Conservation (phyloP, 2,797 vertebrate species). For the Smutsia temminckii region DNA sequence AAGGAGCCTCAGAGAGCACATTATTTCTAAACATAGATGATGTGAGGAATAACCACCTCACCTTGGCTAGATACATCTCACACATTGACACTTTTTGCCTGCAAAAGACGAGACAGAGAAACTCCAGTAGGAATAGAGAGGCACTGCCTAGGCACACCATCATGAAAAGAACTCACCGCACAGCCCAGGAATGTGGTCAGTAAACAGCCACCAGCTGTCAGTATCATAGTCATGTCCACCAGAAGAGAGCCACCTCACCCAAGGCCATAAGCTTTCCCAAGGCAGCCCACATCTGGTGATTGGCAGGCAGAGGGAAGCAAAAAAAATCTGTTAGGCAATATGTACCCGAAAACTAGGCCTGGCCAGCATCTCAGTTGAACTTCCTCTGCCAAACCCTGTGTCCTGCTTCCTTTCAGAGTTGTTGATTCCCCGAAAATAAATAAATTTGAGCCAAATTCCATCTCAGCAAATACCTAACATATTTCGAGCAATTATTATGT, state of each 20-base stretch:
- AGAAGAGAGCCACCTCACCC: neutral
- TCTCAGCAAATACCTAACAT: neutral
- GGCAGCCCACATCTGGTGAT: too few relatives aligned
- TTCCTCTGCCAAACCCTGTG: neutral
- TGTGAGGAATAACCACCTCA: neutral
- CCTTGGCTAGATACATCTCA: fast-evolving
- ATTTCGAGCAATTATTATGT: neutral
- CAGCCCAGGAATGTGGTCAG: neutral
- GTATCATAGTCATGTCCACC: neutral
- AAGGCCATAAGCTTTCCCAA: neutral
- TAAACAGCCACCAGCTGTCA: neutral
- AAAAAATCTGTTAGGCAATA: neutral
- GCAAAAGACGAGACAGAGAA: neutral
- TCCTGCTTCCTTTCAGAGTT: neutral
- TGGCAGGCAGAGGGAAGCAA: neutral
- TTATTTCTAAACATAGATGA: neutral
- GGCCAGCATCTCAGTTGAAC: neutral
- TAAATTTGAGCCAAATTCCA: neutral
- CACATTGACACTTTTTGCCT: neutral
- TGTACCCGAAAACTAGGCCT: neutral
- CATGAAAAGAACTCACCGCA: neutral
- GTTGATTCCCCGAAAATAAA: neutral
- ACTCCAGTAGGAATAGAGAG: neutral
- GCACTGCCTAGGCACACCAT: too few relatives aligned
- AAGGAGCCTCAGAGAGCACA: neutral